Conservation (phyloP, 2,888 invertebrate species). For the Xestia ashworthii region DNA sequence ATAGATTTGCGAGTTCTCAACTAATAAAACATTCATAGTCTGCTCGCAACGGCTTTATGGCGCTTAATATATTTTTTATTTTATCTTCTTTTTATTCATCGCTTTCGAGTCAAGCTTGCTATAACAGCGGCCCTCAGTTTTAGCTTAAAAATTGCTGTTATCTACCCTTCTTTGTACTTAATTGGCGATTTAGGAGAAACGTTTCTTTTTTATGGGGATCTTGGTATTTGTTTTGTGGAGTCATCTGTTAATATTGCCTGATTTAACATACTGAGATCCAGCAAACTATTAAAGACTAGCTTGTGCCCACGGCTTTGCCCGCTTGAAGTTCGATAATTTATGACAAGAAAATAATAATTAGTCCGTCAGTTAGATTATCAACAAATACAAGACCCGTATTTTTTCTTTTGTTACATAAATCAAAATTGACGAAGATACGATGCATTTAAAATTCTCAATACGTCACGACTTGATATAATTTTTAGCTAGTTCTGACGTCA, state of each 20-base stretch:
- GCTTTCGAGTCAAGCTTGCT: constrained; percentile 72
- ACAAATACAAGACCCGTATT: too few species aligned
- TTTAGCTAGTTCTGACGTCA: too few species aligned
- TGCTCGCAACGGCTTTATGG: constrained; percentile 72
- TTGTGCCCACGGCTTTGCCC: too few species aligned
- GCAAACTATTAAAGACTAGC: not conserved
- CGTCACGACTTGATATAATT: too few species aligned
- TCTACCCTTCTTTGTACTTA: constrained; percentile 25
- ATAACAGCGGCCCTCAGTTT: constrained; percentile 67
- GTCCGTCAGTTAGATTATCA: too few species aligned
- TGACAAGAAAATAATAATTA: too few species aligned
- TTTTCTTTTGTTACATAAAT: too few species aligned
- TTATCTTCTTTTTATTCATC: constrained; percentile 75
- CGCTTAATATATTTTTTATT: constrained; percentile 78
- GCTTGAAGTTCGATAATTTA: too few species aligned
- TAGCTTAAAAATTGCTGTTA: constrained; percentile 53
- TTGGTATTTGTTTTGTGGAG: constrained; percentile 8
- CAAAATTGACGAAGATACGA: too few species aligned
- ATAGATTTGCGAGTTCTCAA: constrained; percentile 67
- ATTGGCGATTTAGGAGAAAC: constrained; percentile 15
- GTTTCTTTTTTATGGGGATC: not conserved
- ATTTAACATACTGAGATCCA: not conserved
- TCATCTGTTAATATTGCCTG: not conserved
- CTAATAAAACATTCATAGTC: constrained; percentile 77
- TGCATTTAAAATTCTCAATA: too few species aligned